Evolutionary conservation across 1,140 invertebrate species (phyloP), one percentile per base, ranked within the genome.

Genomic region (Caenorhabditis latens): DNA sequence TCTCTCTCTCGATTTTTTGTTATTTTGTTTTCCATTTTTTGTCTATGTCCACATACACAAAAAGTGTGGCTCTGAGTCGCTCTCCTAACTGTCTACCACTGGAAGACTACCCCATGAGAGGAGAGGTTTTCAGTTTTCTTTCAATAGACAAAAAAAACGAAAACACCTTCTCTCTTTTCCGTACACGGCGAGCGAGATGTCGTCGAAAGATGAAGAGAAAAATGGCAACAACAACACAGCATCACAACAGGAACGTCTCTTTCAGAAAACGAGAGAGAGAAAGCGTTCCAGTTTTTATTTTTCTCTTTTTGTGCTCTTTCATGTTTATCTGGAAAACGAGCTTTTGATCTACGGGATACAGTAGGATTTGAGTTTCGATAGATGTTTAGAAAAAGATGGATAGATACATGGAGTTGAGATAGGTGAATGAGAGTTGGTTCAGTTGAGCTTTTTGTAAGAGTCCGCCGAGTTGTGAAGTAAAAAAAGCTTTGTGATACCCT

Each of bases 141-240:
- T 65, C 61, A 16, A 71, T 43, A 63, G 32, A 63, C 6, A 58
- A n/a, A 58, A 58, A 58, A 58, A 14, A 65, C 61, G 21, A 71
- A 71, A 71, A 71, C 40, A 71, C 65, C 65, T 71, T 65, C 61
- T 58, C 57, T n/a, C 16, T 53, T 19, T 63, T 63, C 61, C 65
- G 65, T 71, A 71, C 40, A 71, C 65, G 42, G n/a, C 65, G 61
- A 32, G 21, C 21, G n/a, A 1, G 57, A n/a, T 19, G 16, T 21
- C 16, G n/a, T n/a, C 57, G 57, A n/a, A n/a, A 8, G 19, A 21
- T 19, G 24, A 63, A 13, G 24, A 63, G 8, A 40, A 32, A 63
- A 40, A 32, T 32, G 61, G 61, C 61, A 63, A 71, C 65, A 71
- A 71, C 65, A 71, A 71, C 65, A 71, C 65, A 71, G 42, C 65